Evolutionary conservation across 2,113 vertebrate genomes (phyloP), one percentile per base, ranked within the genome.

Genomic region (Dromiciops gliroides): DNA sequence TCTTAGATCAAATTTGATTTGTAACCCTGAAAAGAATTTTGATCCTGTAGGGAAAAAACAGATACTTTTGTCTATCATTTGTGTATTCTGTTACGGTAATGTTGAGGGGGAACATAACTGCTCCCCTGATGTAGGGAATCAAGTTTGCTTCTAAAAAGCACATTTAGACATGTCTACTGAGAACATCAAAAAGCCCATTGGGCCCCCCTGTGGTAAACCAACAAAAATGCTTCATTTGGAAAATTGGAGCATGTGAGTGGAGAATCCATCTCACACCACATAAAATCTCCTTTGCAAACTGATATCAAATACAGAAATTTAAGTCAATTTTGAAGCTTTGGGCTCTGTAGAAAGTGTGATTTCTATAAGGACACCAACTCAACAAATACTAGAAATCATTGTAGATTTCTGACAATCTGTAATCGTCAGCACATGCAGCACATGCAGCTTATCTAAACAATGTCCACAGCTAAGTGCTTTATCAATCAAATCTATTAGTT

Each of bases 191-290:
- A 96, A 94, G 48, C 25, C 25, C 92, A 94, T 2, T 96, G 52
- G 37, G 97, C 94, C 95, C 96, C 91, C 53, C 94, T 96, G 96
- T 95, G 56, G 94, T 31, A 96, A 97, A 95, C 52, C 92, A 51
- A 92, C 90, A 94, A 95, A 97, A 98, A 95, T 94, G 91, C 91
- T 93, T 50, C 7, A 93, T 94, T 49, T 49, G 48, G 47, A 48
- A 89, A 24, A 89, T 22, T 48, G 88, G 9, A 49, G 89, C 37
- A 60, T 60, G 11, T 48, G 89, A 49, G 47, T 31, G 14, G 47
- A 49, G 25, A 28, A 48, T 89, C 26, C 37, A 49, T 48, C 47
- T 89, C 89, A 49, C 89, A 48, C 24, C 9, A 49, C 90, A 6
- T 23, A 95, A 37, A 89, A 94, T 89, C 11, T 9, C 51, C 96